Percentiles rank a stretch among this genome's conserved stretches.
phyloP scores from a whole-genome alignment of 2,888 invertebrate species.

The Villa cingulata region DNA sequence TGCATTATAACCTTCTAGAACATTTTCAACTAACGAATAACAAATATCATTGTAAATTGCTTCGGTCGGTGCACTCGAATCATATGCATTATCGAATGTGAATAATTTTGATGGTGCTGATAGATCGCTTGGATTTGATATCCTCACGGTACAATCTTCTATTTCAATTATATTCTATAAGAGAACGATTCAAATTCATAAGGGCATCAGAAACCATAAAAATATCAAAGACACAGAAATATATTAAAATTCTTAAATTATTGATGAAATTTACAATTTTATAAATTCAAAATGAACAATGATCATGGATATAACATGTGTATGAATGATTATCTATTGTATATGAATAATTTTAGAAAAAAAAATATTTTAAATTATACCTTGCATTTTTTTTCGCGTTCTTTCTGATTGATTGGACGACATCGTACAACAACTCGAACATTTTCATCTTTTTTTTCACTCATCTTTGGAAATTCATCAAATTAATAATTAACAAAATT shows the following conservation, averaged over 20 bases:
- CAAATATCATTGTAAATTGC: conserved; percentile 77
- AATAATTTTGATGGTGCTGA: conserved; percentile 52
- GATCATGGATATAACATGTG: no score
- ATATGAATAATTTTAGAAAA: no score
- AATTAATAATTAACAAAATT: no score
- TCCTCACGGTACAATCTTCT: conserved; percentile 46
- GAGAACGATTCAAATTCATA: not conserved
- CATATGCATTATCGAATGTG: conserved; percentile 76
- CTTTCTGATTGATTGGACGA: conserved; percentile 71
- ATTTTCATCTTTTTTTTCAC: conserved; percentile 25
- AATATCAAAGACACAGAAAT: not conserved
- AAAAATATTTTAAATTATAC: no score
- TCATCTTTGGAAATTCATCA: not conserved
- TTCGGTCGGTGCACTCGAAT: conserved; percentile 63
- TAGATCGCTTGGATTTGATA: conserved; percentile 48
- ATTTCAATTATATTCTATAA: conserved; percentile 50
- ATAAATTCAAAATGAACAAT: no score
- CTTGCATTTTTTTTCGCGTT: conserved; percentile 53
- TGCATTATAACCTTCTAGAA: conserved; percentile 82
- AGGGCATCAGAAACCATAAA: not conserved
- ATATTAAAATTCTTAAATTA: not conserved
- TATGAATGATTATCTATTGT: no score
- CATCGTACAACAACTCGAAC: conserved; percentile 40
- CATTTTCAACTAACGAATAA: conserved; percentile 69
- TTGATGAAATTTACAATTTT: no score